Percentiles rank a stretch among this genome's conserved stretches.
Conservation (phyloP, 64 coral and sea anemone species). For the Actinia tenebrosa region DNA sequence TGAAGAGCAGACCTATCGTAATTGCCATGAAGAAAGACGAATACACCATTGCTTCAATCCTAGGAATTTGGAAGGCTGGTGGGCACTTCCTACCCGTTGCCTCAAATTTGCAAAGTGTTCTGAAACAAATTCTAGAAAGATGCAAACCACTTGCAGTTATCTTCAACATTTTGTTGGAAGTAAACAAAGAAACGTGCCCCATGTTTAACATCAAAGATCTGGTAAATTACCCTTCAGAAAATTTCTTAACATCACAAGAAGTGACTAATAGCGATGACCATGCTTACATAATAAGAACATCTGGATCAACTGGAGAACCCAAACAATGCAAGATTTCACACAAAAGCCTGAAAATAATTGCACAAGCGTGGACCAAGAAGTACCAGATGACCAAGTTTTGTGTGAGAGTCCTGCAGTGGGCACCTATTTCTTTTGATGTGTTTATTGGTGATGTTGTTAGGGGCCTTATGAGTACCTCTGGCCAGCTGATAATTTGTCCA, state of each 20-base stretch:
- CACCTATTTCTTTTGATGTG: not conserved
- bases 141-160: not conserved
- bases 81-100: slow-evolving; percentile 1
- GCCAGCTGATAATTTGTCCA: not conserved
- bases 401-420: not conserved
- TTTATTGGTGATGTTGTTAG: slow-evolving; percentile 15
- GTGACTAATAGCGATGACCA: not conserved
- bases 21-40: not conserved
- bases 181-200: not conserved
- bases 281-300: slow-evolving; percentile 5
- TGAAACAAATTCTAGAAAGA: not conserved
- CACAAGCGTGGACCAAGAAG: not conserved
- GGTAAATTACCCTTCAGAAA: not conserved
- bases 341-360: not conserved
- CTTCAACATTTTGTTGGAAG: not conserved
- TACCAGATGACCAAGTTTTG: not conserved
- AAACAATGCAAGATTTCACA: not conserved
- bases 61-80: not conserved
- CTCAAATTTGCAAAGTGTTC: not conserved
- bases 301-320: not conserved
- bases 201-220: not conserved
- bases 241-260: not conserved
- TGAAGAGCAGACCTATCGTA: not conserved
- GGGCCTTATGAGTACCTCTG: not conserved
- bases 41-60: not conserved